Evolutionary conservation across 1,140 invertebrate species (phyloP).

Genomic region (Heliothis virescens): DNA sequence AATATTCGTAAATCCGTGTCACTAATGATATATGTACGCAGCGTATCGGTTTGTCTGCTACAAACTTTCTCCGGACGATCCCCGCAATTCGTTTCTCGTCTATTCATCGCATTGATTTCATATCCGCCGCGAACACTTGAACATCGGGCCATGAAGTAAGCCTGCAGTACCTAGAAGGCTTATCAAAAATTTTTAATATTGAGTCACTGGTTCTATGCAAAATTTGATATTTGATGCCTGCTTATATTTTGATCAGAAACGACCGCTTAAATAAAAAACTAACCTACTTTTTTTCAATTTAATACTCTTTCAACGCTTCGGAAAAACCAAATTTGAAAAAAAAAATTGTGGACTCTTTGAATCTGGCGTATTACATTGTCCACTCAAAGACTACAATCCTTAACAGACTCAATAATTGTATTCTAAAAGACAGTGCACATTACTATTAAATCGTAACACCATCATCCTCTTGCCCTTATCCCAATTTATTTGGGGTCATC

Average conservation of each 20-base stretch:
- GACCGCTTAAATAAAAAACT: too few species aligned
- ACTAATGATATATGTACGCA: background rate
- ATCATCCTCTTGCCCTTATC: background rate
- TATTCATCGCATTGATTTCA: constrained; percentile 82
- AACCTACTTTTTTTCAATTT: too few species aligned
- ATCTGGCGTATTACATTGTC: too few species aligned
- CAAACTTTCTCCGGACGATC: constrained; percentile 70
- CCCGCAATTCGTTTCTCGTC: constrained; percentile 79
- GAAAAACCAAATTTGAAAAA: too few species aligned
- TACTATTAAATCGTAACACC: too few species aligned
- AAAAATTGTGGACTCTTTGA: too few species aligned
- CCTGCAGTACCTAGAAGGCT: background rate
- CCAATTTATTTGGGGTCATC: background rate
- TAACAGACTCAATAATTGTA: too few species aligned
- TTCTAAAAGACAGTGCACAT: too few species aligned
- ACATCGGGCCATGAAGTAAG: constrained; percentile 49
- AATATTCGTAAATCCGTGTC: constrained; percentile 32
- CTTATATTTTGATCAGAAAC: too few species aligned
- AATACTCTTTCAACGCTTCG: too few species aligned
- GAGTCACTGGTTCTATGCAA: too few species aligned
- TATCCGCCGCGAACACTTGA: constrained; percentile 70
- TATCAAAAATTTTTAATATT: background rate
- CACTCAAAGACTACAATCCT: too few species aligned
- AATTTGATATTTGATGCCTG: background rate
- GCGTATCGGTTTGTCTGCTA: constrained; percentile 62